These are phyloP conservation scores for Cryptus armator DNA, from an alignment of 2,888 invertebrate genomes.

Conservation along the genomic window DNA sequence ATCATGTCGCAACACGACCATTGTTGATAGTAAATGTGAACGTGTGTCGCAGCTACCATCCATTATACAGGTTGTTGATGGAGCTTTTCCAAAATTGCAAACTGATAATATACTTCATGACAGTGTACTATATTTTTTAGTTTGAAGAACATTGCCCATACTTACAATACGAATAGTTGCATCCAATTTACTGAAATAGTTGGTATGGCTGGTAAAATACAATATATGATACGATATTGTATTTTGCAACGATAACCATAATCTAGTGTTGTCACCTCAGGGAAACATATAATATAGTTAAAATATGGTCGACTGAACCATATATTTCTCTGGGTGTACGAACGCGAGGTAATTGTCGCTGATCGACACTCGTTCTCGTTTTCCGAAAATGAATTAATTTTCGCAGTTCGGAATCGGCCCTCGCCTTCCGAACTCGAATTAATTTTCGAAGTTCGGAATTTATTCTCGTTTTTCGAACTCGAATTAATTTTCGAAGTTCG, in stretches of 20 bases:
- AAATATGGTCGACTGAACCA: background rate
- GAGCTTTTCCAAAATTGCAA: background rate
- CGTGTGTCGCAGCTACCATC: no score
- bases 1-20: no score
- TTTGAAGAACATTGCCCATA: background rate
- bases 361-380: no score
- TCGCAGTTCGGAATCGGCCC: no score
- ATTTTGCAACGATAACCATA: background rate
- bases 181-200: background rate
- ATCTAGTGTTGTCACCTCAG: background rate
- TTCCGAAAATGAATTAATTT: no score
- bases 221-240: background rate
- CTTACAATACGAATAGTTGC: background rate
- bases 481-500: no score
- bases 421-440: no score
- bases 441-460: no score
- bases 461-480: no score
- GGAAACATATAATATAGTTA: background rate
- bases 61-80: no score
- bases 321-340: constrained; percentile 8
- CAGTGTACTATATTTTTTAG: background rate
- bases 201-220: background rate
- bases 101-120: background rate
- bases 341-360: no score
- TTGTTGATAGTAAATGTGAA: no score